phyloP scores from a whole-genome alignment of 2,797 vertebrate species.

The Ispidina picta region DNA sequence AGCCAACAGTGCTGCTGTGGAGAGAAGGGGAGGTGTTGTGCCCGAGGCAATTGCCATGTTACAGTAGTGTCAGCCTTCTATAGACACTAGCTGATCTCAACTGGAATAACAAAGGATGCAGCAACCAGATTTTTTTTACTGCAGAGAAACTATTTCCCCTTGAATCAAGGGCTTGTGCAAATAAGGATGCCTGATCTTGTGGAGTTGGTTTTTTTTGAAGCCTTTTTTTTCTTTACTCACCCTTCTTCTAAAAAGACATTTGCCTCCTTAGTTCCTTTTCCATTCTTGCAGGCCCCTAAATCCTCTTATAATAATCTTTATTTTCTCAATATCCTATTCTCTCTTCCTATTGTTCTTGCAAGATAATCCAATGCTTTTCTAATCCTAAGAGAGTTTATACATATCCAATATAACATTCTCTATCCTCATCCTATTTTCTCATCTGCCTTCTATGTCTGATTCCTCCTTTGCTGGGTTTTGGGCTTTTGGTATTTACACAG shows the following conservation, averaged over 20 bases:
- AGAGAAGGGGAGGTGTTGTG: not conserved
- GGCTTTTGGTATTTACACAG: slow-evolving; percentile 33
- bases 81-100: not conserved
- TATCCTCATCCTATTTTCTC: slow-evolving; percentile 1
- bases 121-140: not conserved
- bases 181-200: not conserved
- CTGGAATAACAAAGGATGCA: not conserved
- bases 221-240: not conserved
- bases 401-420: not conserved
- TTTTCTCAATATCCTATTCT: not conserved
- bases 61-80: fast-evolving
- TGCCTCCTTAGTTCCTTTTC: not conserved
- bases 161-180: not conserved
- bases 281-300: not conserved
- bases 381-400: not conserved
- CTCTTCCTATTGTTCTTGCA: not conserved
- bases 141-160: not conserved
- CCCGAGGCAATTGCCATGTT: not conserved
- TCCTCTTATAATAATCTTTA: not conserved
- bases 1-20: not conserved
- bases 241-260: not conserved
- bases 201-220: not conserved
- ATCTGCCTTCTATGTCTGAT: not conserved
- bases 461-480: not conserved
- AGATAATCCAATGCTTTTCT: slow-evolving; percentile 13